Conservation (phyloP, 2,113 vertebrate species). For the Prunella fulvescens region DNA sequence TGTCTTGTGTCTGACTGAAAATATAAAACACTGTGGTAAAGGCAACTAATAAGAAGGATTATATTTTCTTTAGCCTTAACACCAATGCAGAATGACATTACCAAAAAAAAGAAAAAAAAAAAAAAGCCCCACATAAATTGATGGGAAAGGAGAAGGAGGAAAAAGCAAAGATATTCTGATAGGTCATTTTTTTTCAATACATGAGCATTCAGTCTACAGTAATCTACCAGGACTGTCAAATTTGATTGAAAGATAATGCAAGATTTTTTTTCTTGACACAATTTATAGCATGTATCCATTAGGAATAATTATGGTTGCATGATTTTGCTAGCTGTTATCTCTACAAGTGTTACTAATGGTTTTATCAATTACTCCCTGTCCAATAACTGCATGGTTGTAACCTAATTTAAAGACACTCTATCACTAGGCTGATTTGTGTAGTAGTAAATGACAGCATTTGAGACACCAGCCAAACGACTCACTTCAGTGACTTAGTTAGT, state of each 20-base stretch:
- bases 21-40: conserved; percentile 34
- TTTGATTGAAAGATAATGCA: conserved; percentile 87
- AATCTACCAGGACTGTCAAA: conserved; percentile 80
- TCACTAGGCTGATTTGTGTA: conserved; percentile 87
- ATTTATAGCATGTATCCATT: conserved; percentile 96
- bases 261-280: conserved; percentile 83
- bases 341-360: conserved; percentile 99
- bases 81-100: conserved; percentile 23
- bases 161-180: conserved; percentile 63
- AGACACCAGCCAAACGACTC: conserved; percentile 84
- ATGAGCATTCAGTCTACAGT: conserved; percentile 71
- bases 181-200: conserved; percentile 69
- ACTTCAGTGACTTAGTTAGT: conserved; percentile 85
- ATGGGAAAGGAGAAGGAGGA: neutral
- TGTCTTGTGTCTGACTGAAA: conserved; percentile 41
- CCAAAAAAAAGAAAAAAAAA: neutral
- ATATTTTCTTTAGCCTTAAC: conserved; percentile 32
- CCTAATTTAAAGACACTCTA: conserved; percentile 92
- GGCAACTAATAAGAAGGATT: conserved; percentile 36
- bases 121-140: conserved; percentile 19
- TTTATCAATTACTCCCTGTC: conserved; percentile 96
- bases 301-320: conserved; percentile 94
- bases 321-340: conserved; percentile 96
- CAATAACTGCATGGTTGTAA: conserved; percentile 95
- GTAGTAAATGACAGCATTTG: conserved; percentile 88